These are phyloP conservation scores for Cerastoderma edule DNA, from an alignment of 2,888 invertebrate genomes.

Conservation along the genomic window DNA sequence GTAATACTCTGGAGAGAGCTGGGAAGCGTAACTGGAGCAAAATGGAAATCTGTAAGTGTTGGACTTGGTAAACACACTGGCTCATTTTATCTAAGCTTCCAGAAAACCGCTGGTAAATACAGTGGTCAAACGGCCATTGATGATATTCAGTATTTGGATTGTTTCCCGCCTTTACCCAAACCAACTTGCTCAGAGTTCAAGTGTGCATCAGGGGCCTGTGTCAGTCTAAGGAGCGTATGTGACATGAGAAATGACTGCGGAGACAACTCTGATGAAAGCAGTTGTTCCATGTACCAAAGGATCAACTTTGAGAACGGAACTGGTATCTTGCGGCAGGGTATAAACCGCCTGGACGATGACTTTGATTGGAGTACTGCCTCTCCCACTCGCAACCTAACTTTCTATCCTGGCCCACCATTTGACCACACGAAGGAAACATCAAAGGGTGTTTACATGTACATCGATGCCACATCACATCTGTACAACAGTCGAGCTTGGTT, in stretches of 20 bases:
- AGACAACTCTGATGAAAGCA: constrained; percentile 73
- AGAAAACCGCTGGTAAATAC: constrained; percentile 57
- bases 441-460: constrained; percentile 74
- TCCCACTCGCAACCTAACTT: constrained; percentile 44
- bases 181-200: constrained; percentile 59
- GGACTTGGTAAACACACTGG: constrained; percentile 71
- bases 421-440: constrained; percentile 74
- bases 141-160: constrained; percentile 73
- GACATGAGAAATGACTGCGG: constrained; percentile 77
- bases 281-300: constrained; percentile 65
- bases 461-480: constrained; percentile 69
- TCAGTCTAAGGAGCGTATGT: constrained; percentile 65
- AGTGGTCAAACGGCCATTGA: constrained; percentile 79
- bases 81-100: constrained; percentile 69
- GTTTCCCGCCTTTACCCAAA: constrained; percentile 63
- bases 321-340: constrained; percentile 68
- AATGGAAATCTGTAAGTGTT: constrained; percentile 71
- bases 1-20: constrained; percentile 56
- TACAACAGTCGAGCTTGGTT: constrained; percentile 74
- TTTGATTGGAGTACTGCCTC: constrained; percentile 73
- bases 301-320: constrained; percentile 73
- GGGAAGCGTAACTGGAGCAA: constrained; percentile 38
- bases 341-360: constrained; percentile 69
- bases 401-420: constrained; percentile 70
- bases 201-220: constrained; percentile 77